Percentiles rank a stretch among this genome's conserved stretches.
Conservation (phyloP, 1,140 invertebrate species). For the Paraescarpia echinospica region DNA sequence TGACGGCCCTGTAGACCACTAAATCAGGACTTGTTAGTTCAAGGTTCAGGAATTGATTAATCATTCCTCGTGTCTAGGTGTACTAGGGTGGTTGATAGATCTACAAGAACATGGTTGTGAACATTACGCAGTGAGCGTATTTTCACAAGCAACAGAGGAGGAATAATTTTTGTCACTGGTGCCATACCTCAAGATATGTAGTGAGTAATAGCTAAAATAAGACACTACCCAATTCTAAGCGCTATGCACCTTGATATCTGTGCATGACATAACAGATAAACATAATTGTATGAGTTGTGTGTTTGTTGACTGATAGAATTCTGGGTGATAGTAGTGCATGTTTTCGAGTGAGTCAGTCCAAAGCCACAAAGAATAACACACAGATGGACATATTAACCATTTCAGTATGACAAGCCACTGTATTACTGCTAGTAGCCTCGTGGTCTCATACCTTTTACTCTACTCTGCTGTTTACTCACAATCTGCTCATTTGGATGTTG, state of each 20-base stretch:
- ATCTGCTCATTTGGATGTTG: too few species aligned
- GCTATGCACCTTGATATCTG: neutral
- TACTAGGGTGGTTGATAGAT: too few species aligned
- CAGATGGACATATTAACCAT: neutral
- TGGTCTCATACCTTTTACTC: too few species aligned
- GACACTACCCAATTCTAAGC: neutral
- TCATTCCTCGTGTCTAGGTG: neutral
- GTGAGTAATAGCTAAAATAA: neutral
- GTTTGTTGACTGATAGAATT: neutral
- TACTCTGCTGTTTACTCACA: too few species aligned
- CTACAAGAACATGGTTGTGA: neutral
- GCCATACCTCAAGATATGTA: neutral
- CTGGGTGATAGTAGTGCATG: neutral
- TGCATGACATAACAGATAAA: neutral
- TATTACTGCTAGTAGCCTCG: too few species aligned
- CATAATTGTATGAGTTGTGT: neutral
- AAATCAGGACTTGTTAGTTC: neutral
- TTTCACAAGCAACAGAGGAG: neutral
- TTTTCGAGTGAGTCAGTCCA: neutral
- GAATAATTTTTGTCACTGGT: too few species aligned
- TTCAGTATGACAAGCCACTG: too few species aligned
- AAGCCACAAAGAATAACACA: neutral
- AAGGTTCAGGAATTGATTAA: neutral
- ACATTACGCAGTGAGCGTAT: neutral
- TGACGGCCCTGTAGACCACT: neutral